phyloP scores from a whole-genome alignment of 2,113 vertebrate genomes.

The Dicaeum eximium region DNA sequence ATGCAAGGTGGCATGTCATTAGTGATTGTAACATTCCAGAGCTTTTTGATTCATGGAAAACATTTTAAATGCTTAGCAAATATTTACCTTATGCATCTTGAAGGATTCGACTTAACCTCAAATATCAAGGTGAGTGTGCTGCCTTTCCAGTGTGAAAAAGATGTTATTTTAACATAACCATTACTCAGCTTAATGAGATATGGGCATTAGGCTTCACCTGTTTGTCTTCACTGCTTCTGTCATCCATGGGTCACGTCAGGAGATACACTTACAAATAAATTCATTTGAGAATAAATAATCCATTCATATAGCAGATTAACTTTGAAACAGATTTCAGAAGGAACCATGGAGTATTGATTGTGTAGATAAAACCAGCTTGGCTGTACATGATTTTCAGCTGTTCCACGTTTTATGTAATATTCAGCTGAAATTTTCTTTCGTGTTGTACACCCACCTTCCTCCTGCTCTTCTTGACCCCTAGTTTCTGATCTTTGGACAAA shows the following conservation, averaged over 20 bases:
- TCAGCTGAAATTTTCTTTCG: background rate
- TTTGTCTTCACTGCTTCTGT: background rate
- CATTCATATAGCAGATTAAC: background rate
- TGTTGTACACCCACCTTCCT: accelerated
- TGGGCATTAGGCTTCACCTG: background rate
- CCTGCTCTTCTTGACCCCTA: background rate
- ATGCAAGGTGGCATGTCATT: background rate
- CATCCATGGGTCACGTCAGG: background rate
- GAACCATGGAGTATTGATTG: background rate
- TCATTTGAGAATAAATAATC: background rate
- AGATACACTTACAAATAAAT: background rate
- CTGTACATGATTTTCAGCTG: background rate
- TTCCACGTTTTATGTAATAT: background rate
- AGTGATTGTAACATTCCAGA: background rate
- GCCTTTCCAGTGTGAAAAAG: background rate
- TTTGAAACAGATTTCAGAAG: background rate
- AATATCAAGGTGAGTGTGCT: background rate
- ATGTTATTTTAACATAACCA: background rate
- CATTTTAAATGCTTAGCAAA: background rate
- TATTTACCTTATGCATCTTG: background rate
- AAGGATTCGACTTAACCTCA: background rate
- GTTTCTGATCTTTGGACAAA: background rate
- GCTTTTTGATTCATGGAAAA: background rate
- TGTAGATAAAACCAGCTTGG: background rate
- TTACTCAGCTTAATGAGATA: background rate